phyloP scores from a whole-genome alignment of 2,113 vertebrate species.

The Neolamprologus tretocephalus region DNA sequence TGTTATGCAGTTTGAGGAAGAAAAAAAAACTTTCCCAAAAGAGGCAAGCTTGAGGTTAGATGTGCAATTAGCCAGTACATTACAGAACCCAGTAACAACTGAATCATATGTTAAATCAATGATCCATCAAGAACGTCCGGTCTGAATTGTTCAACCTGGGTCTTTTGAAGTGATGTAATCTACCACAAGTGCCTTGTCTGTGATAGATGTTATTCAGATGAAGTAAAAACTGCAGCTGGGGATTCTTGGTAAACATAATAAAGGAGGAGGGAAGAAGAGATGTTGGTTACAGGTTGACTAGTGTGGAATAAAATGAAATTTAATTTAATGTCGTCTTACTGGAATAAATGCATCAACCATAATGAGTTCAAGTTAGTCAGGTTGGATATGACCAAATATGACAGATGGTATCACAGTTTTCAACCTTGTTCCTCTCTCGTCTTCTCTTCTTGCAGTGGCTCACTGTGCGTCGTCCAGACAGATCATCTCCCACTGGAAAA shows the following conservation, averaged over 20 bases:
- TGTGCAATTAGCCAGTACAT: not conserved
- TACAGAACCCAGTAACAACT: not conserved
- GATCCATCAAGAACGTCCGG: not conserved
- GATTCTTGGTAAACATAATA: not conserved
- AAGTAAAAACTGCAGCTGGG: not conserved
- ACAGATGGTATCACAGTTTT: not conserved
- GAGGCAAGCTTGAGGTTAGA: not conserved
- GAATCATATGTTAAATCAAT: not conserved
- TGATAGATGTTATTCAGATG: not conserved
- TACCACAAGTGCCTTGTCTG: not conserved
- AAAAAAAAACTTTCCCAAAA: not conserved
- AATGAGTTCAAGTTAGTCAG: not conserved
- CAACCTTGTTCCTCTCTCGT: not conserved
- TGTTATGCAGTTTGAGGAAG: not conserved
- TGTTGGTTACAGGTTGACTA: not conserved
- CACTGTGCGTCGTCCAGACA: slow-evolving; percentile 98
- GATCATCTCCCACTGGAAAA: slow-evolving; percentile 94
- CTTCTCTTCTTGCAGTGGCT: slow-evolving; percentile 77
- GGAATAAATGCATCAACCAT: not conserved
- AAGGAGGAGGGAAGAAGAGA: not conserved
- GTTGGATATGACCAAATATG: not conserved
- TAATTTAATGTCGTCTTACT: not conserved
- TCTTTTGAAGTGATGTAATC: not conserved
- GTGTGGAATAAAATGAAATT: not conserved
- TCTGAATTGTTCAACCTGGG: not conserved